Evolutionary conservation across 2,113 vertebrate species (phyloP).

Genomic region (Oxyruncus cristatus): DNA sequence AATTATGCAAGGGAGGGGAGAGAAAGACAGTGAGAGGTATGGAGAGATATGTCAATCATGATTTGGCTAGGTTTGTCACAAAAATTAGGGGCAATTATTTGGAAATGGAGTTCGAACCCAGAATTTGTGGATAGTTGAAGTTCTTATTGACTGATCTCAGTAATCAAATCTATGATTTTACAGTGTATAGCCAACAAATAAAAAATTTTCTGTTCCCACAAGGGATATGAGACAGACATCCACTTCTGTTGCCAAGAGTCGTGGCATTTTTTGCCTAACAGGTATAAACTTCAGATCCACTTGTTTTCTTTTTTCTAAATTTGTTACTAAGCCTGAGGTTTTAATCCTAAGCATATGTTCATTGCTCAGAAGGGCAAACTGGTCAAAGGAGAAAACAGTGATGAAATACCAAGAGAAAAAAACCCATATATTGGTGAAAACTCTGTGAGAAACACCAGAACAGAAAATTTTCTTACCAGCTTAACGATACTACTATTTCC

Average conservation of each 20-base stretch:
- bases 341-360: background rate
- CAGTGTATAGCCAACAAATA: background rate
- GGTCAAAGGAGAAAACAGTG: background rate
- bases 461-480: background rate
- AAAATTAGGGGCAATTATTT: background rate
- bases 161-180: background rate
- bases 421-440: background rate
- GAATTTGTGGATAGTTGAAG: background rate
- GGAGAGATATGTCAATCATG: background rate
- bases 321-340: background rate
- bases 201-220: background rate
- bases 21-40: background rate
- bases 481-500: background rate
- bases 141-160: background rate
- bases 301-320: background rate
- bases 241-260: background rate
- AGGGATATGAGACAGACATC: background rate
- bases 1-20: background rate
- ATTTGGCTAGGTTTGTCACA: background rate
- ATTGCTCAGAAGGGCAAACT: background rate
- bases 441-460: background rate
- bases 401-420: background rate
- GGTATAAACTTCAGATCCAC: background rate
- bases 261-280: background rate
- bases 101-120: background rate